Base-by-base conservation (phyloP, 2,797 vertebrate genomes). In the Epinephelus coioides region DNA sequence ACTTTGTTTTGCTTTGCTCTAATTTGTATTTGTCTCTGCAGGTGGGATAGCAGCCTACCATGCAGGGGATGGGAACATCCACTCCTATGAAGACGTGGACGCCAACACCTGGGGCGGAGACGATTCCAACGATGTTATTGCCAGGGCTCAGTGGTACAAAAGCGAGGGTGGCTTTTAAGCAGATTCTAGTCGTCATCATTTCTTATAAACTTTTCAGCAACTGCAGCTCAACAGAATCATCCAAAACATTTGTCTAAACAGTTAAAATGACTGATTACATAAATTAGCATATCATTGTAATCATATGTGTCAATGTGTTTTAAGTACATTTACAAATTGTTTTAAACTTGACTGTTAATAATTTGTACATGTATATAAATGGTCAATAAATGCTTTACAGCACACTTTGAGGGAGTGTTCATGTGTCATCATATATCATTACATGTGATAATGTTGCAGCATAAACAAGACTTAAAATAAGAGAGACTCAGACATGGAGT, bases 41-140 rank as follows among this genome's bases (percentile, higher is more conserved):
- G 85, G 74, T 17, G 84, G 50, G 5, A 76, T 85, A n/a, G 71
- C 72, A 9, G 79, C 76, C 40, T 85, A 82, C 64, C 73, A 79
- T 14, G 43, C 49, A 34, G 79, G 82, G 3, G 46, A 51, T 3
- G 19, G 6, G 3, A 76, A 34, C 1, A 53, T 82, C 14, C 6
- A 56, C 1, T 60, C 46, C 53, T 82, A 73, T 51, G 13, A 53
- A 1, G 0, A 19, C 3, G 77, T 78, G 49, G 81, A 80, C 3
- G 40, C 3, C 2, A 3, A 21, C 0, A 80, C 77, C 8, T n/a
- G 68, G 51, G 27, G 55, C 2, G 6, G 21, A 57, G 63, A 84
- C 25, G 73, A 84, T 47, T 73, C 77, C 68, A 80, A 64, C 7
- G 82, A 84, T 21, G 77, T 84, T 17, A 27, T 76, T 34, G 63